A percentile compares a stretch with the other conserved stretches of the same genome.
Evolutionary conservation across 2,888 invertebrate genomes (phyloP).

Genomic region (Onthophagus sagittarius): DNA sequence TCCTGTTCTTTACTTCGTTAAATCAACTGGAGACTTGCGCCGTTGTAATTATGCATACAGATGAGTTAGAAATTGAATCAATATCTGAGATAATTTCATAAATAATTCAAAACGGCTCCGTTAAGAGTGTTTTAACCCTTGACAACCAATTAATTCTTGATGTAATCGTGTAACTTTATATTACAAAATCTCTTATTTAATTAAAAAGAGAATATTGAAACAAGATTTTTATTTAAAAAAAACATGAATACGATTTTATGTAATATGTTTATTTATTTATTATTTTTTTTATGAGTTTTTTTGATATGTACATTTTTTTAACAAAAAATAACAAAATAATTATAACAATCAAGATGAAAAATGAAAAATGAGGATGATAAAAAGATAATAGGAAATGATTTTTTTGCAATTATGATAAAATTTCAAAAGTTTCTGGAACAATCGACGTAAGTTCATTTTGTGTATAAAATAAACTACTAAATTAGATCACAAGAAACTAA

Average conservation of each 20-base stretch:
- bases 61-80: background rate
- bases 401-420: background rate
- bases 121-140: background rate
- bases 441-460: background rate
- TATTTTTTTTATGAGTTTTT: background rate
- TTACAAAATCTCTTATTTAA: too few relatives aligned
- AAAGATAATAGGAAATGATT: background rate
- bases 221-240: background rate
- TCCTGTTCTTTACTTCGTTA: background rate
- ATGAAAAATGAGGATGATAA: background rate
- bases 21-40: background rate
- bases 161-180: background rate
- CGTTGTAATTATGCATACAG: background rate
- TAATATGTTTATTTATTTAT: background rate
- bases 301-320: background rate
- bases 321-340: conserved; percentile 7
- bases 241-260: background rate
- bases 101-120: background rate
- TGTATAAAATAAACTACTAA: background rate
- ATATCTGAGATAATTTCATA: background rate
- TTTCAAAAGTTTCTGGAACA: background rate
- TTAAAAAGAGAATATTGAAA: background rate
- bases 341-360: background rate
- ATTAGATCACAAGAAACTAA: conserved; percentile 12
- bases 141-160: background rate